These are phyloP conservation scores for Geodia barretti DNA, from an alignment of 37 sponge, comb jelly and placozoan genomes.

Conservation along the genomic window DNA sequence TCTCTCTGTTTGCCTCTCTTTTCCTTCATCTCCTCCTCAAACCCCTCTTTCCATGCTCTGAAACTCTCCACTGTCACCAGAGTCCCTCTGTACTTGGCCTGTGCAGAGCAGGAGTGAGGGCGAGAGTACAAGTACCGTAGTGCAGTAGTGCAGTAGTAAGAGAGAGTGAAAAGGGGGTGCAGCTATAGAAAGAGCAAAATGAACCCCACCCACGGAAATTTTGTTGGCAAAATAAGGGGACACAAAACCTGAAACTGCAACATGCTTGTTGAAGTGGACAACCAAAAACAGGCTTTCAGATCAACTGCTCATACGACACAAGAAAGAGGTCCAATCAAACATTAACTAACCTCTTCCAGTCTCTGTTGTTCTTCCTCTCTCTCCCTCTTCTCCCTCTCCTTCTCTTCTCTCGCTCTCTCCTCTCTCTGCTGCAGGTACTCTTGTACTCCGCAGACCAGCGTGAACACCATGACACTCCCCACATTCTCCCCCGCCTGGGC, in stretches of 20 bases:
- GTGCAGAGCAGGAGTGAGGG: neutral
- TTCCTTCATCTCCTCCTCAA: conserved; percentile 62
- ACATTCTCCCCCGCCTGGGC: conserved; percentile 64
- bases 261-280: too few species aligned
- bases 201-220: too few species aligned
- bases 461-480: conserved; percentile 81
- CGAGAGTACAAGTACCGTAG: neutral
- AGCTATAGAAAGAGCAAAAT: too few species aligned
- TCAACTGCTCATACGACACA: too few species aligned
- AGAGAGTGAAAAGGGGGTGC: too few species aligned
- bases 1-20: neutral
- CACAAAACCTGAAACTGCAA: too few species aligned
- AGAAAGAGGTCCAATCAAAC: too few species aligned
- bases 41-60: conserved; percentile 65
- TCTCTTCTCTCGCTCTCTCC: conserved; percentile 22
- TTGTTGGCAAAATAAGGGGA: too few species aligned
- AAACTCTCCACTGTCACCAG: conserved; percentile 81
- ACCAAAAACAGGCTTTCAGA: too few species aligned
- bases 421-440: conserved; percentile 50
- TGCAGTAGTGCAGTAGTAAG: too few species aligned
- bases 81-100: conserved; percentile 71
- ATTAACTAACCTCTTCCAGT: conserved; percentile 48
- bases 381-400: conserved; percentile 24
- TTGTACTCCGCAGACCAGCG: conserved; percentile 52
- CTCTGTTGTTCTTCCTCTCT: conserved; percentile 54